Base-by-base conservation (phyloP, 2,113 vertebrate species). In the Epinephelus moara region DNA sequence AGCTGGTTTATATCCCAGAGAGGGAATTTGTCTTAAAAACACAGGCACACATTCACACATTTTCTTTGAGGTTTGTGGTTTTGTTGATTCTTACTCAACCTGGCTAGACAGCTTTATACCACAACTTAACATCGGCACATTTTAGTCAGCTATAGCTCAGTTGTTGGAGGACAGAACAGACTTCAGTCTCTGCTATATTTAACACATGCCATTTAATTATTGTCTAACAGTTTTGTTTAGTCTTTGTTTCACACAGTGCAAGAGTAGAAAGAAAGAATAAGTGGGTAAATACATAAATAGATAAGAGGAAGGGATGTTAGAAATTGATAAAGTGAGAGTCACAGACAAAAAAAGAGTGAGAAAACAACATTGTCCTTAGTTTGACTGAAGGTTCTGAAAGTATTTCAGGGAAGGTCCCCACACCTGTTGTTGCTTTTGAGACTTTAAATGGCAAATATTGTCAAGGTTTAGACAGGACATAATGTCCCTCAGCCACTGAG, bases 71-170 rank as follows among this genome's bases (percentile, higher is more conserved):
- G 71, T 67, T 69, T 80, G 37, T 49, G 5, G 47, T 64, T 75
- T 69, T 33, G 23, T 56, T 67, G 21, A 40, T 63, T 68, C 2
- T 70, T 66, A 23, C 66, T 69, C 17, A 69, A 61, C 23, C 11
- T 13, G 37, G 10, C 17, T 6, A 55, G 62, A 72, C 55, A 17
- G 4, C 18, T 23, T 53, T 19, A 2, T 27, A 76, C 57, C 69
- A 76, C 74, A 86, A 19, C 17, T 75, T 69, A 27, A 52, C 42
- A 23, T 57, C 27, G 40, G 19, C 19, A 25, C 1, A 21, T n/a
- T 59, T 33, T 33, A 30, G n/a, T 66, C 53, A 53, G 21, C 37
- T n/a, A 30, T 30, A 10, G 63, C 6, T 2, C n/a, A 13, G 55
- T 40, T 12, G 47, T 33, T 14, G 4, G 57, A 61, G 42, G 37